A percentile compares a stretch with the other conserved stretches of the same genome.
Conservation (phyloP, 2,888 invertebrate genomes). For the Actias luna region DNA sequence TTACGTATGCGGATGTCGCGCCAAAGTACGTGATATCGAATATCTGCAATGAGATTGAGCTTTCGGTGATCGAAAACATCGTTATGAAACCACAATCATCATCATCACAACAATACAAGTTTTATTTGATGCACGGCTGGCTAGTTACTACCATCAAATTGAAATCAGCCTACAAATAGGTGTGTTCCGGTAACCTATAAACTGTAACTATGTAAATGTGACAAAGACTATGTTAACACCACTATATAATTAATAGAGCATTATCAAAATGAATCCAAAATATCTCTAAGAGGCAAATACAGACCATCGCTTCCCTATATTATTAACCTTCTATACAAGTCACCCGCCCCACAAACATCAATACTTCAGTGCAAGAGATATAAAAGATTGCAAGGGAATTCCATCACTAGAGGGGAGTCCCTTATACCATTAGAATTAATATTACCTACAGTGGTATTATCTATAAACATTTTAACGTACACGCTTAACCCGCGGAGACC, state of each 20-base stretch:
- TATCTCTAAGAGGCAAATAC: slow-evolving; percentile 27
- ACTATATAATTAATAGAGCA: background rate
- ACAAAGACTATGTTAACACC: background rate
- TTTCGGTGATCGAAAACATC: too few relatives aligned
- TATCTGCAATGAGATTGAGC: too few relatives aligned
- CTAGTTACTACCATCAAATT: too few relatives aligned
- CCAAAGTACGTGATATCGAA: too few relatives aligned
- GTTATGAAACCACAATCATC: too few relatives aligned
- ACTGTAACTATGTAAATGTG: too few relatives aligned
- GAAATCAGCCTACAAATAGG: too few relatives aligned
- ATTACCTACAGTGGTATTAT: slow-evolving; percentile 73
- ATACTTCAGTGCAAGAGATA: slow-evolving; percentile 28
- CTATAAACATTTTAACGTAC: slow-evolving; percentile 80
- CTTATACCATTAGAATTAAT: slow-evolving; percentile 63
- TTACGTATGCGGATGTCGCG: too few relatives aligned
- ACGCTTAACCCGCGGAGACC: slow-evolving; percentile 79
- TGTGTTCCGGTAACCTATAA: too few relatives aligned
- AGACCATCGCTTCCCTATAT: slow-evolving; percentile 35
- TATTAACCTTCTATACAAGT: slow-evolving; percentile 32
- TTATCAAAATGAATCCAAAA: slow-evolving; percentile 27
- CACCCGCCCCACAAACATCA: slow-evolving; percentile 55
- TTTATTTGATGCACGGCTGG: too few relatives aligned
- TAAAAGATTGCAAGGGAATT: slow-evolving; percentile 16
- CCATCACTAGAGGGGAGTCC: slow-evolving; percentile 35
- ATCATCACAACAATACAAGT: too few relatives aligned